A percentile compares a stretch with the other conserved stretches of the same genome.
These are phyloP conservation scores for Ophonus ardosiacus DNA, from an alignment of 2,888 invertebrate species.

Conservation along the genomic window DNA sequence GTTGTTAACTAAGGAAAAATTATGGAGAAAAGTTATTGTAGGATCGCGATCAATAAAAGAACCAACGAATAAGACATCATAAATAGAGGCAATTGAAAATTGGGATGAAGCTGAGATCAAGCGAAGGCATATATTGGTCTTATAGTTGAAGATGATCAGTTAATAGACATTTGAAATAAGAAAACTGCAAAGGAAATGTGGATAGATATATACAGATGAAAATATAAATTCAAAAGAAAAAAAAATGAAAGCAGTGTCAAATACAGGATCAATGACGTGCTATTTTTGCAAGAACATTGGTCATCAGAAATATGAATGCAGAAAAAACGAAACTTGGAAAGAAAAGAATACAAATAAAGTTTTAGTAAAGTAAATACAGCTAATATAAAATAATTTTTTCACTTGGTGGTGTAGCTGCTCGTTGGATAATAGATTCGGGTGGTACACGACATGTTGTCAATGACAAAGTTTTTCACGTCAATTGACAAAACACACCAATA, in stretches of 20 bases:
- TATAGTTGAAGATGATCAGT: too few relatives aligned
- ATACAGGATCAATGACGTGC: not conserved
- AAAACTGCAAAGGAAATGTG: too few relatives aligned
- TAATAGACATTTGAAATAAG: too few relatives aligned
- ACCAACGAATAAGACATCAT: too few relatives aligned
- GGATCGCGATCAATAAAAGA: too few relatives aligned
- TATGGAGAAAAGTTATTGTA: too few relatives aligned
- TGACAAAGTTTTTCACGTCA: not conserved
- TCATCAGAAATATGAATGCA: slow-evolving; percentile 1
- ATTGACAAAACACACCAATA: not conserved
- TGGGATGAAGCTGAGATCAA: too few relatives aligned
- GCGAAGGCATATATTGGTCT: too few relatives aligned
- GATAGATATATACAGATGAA: too few relatives aligned
- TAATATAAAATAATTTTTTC: not conserved
- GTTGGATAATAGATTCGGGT: not conserved
- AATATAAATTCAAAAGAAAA: too few relatives aligned
- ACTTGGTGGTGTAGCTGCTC: not conserved
- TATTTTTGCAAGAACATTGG: not conserved
- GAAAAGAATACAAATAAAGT: slow-evolving; percentile 8
- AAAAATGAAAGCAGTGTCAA: not conserved
- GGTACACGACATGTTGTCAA: slow-evolving; percentile 2
- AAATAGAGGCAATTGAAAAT: too few relatives aligned
- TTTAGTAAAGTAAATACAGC: slow-evolving; percentile 1
- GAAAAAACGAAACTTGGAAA: slow-evolving; percentile 1
- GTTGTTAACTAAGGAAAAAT: too few relatives aligned